Evolutionary conservation across 2,113 vertebrate species (phyloP).

Genomic region (Raphicerus campestris): DNA sequence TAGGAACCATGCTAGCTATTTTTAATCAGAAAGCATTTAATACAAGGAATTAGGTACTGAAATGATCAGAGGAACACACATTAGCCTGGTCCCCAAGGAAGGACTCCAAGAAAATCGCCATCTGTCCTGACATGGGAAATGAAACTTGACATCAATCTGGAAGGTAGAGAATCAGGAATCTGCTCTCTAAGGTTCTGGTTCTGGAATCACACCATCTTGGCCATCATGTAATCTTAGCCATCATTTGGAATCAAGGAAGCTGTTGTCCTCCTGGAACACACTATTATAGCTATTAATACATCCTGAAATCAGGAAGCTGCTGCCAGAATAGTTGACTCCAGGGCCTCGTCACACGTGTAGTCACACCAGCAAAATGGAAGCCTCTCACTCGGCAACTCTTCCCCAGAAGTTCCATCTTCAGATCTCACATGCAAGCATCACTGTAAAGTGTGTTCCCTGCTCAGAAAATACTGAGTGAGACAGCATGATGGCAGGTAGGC

Average conservation of each 20-base stretch:
- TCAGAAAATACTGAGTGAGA: neutral
- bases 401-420: neutral
- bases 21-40: neutral
- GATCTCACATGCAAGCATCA: neutral
- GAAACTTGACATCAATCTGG: neutral
- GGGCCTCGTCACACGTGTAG: neutral
- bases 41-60: neutral
- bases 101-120: neutral
- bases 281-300: neutral
- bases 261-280: neutral
- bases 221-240: neutral
- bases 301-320: neutral
- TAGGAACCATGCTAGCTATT: neutral
- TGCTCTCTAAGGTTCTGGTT: neutral
- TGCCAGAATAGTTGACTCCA: neutral
- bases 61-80: neutral
- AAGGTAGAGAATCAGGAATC: neutral
- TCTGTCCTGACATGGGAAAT: neutral
- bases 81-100: neutral
- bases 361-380: neutral
- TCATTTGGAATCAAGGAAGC: neutral
- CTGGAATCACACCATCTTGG: neutral
- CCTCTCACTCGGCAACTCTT: neutral
- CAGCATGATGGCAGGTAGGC: neutral
- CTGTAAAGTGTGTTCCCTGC: neutral